Evolutionary conservation across 2,888 invertebrate species (phyloP).

Genomic region (Dryadula phaetusa): DNA sequence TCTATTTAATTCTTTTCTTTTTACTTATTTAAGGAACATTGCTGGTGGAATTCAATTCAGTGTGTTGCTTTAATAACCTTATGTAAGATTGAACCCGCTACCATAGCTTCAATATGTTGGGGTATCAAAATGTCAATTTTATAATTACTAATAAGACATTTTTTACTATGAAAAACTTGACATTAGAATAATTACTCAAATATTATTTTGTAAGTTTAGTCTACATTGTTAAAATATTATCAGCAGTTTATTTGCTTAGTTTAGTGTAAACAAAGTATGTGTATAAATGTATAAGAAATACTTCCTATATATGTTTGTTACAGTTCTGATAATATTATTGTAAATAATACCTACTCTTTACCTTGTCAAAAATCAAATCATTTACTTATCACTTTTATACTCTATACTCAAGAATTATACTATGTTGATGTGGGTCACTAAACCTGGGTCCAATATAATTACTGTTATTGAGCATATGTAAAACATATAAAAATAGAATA

Average conservation of each 20-base stretch:
- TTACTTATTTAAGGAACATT: too few relatives aligned
- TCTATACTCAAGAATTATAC: too few relatives aligned
- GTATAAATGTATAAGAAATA: slow-evolving; percentile 3
- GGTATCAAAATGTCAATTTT: too few relatives aligned
- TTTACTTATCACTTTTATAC: too few relatives aligned
- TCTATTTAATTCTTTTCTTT: too few relatives aligned
- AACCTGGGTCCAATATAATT: not conserved
- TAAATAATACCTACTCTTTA: not conserved
- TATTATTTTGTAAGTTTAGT: not conserved
- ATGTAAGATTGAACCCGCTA: too few relatives aligned
- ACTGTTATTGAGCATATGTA: not conserved
- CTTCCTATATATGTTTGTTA: slow-evolving; percentile 17
- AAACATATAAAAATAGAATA: not conserved
- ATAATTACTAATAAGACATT: too few relatives aligned
- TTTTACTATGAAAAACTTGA: too few relatives aligned
- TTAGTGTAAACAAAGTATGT: slow-evolving; percentile 16
- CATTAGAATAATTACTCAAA: not conserved
- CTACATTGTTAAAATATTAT: slow-evolving; percentile 10
- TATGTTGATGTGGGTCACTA: too few relatives aligned
- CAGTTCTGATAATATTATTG: slow-evolving; percentile 26
- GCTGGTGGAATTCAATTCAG: too few relatives aligned
- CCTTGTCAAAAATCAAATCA: not conserved
- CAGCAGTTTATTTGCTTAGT: slow-evolving; percentile 14
- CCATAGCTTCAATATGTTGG: too few relatives aligned
- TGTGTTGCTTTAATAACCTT: too few relatives aligned